Evolutionary conservation across 2,888 invertebrate genomes (phyloP), one percentile per base, ranked within the genome.

Genomic region (Chloroclysta siterata): DNA sequence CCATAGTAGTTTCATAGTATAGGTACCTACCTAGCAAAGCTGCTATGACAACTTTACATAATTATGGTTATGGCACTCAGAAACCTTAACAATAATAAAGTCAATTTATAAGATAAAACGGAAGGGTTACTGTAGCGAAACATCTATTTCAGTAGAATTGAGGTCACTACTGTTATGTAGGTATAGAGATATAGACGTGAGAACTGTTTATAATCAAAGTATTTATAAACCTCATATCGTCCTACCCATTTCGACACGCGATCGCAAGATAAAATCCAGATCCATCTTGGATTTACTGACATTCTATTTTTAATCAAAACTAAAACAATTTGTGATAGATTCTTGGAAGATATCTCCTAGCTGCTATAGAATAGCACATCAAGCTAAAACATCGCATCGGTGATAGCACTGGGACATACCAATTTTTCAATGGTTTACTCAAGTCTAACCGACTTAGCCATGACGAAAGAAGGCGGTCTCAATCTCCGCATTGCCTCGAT

Each of bases 191-290:
- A 58, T 46, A 53, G 44, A 51, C 39, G 50, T 44, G 56, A 15
- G 53, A 65, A 58, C 60, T 65, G 65, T 61, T 65, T 65, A 65
- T 58, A 58, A 65, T 65, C 65, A 58, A 59, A 57, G 64, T 65
- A 61, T 65, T 61, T 65, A 54, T 61, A 65, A 59, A 48, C 55
- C 28, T 17, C 53, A 28, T 50, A 57, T 57, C 15, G 50, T 46
- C 60, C n/a, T 53, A 53, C 4, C 46, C 11, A 46, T 50, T 60
- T 53, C 60, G 54, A 60, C 42, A 60, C 50, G 53, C 39, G 57
- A 65, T 58, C 33, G 33, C 29, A 44, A 46, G 65, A 61, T 61
- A 51, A 46, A 51, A 29, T 57, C 64, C 64, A 65, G 60, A 64
- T 36, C 14, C 60, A 22, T 48, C 53, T 33, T 59, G 33, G 33